Evolutionary conservation across 2,888 invertebrate genomes (phyloP), one percentile per base, ranked within the genome.

Genomic region (Hydropsyche betteni): DNA sequence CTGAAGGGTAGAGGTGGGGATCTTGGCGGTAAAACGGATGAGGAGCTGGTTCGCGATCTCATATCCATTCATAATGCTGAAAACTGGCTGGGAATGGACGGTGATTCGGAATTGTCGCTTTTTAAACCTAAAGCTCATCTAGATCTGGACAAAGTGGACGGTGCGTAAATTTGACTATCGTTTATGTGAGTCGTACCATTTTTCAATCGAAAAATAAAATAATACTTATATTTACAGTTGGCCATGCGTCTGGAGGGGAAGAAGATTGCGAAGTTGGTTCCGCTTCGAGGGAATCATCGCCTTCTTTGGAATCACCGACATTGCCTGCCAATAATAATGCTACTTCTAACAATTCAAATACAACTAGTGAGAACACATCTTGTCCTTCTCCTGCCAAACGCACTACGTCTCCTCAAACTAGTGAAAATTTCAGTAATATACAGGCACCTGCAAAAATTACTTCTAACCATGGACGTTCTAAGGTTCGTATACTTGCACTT

Each of bases 11-110:
- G 94, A 82, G 93, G 93, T 0, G 97, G 95, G 0, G 93, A 94
- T 81, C 92, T 94, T 80, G 94, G 93, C 0, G 96, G 95, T 52
- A 96, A 97, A 85, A 90, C 93, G 0, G 95, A 96, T 82, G 96
- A 97, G 81, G 92, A 97, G 82, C 88, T 97, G 44, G 95, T 96
- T 44, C 88, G 92, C 73, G 96, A 96, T 83, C 89, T 98, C 78
- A 95, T 96, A 81, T 93, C 94, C 80, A 95, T 95, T 81, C 97
- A 97, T 85, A 97, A 97, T 83, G 95, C 95, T 0, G 97, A 97
- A 84, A 95, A 96, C 84, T 97, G 96, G 96, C 88, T 97, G 8
- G 95, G 95, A 36, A 93, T 96, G 84, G 96, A 96, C 82, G 95
- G 93, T 0, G 96, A 96, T 82, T 93, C 94, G 61, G 95, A 95